Base-by-base conservation (phyloP, 1,140 invertebrate species). In the Drosophila orena region DNA sequence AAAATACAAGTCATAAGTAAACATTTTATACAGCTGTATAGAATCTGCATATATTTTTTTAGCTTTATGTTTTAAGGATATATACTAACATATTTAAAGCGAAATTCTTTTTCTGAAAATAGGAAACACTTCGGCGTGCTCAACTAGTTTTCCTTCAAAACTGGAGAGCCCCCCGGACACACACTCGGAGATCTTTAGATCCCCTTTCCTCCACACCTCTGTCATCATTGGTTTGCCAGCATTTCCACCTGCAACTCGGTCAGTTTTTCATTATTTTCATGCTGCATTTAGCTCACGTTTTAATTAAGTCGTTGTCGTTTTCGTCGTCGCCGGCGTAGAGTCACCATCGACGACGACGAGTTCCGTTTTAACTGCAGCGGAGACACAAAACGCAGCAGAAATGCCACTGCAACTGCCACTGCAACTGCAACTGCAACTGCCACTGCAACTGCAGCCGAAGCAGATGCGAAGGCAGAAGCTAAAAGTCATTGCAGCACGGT, bases 211-310 rank as follows among this genome's bases (percentile, higher is more conserved):
- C 38, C 22, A 75, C 69, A 43, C 58, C 58, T 37, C 44, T 76
- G 71, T 0, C n/a, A 5, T 20, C 46, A 4, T 22, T 55, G 11
- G 54, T 57, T 43, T 74, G 68, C 55, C 66, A 74, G 57, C 71
- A 71, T 73, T 84, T 89, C 76, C 84, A 88, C 84, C 84, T 89
- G 71, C 84, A 89, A 89, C 77, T 89, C 84, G 84, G 84, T 84
- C 79, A 89, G 84, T 80, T 89, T 89, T 89, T 89, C 80, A 89
- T 89, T 89, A 89, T 89, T 89, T 89, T 89, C 84, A 89, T 89
- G 84, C 84, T 71, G 84, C 84, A 89, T 89, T 89, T 89, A 89
- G 85, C 84, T 89, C 84, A 89, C 84, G 84, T 89, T 89, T 89
- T 89, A 89, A 89, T 89, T 89, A 89, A 89, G 84, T 89, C 84